Percentiles rank a stretch among this genome's conserved stretches.
Conservation (phyloP, 2,113 vertebrate species). For the Rallus limicola region DNA sequence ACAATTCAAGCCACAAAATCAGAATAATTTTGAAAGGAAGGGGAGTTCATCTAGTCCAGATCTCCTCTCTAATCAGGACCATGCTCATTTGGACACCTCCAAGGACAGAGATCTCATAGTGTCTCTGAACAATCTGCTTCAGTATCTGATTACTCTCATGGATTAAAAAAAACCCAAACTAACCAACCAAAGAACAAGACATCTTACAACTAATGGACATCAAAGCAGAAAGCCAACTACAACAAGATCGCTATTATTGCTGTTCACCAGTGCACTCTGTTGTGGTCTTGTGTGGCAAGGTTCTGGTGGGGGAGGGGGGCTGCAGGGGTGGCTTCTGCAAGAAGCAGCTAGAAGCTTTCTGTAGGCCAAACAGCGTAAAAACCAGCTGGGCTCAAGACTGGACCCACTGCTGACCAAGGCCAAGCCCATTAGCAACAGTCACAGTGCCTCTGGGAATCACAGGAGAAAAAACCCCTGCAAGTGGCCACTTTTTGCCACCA, state of each 20-base stretch:
- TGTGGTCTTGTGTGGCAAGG: too few species aligned
- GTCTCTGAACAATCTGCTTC: background rate
- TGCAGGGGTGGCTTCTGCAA: too few species aligned
- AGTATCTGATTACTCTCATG: background rate
- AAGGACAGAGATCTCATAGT: background rate
- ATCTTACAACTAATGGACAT: background rate
- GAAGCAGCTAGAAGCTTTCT: too few species aligned
- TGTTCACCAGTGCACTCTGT: background rate
- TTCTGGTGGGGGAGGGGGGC: too few species aligned
- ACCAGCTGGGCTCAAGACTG: too few species aligned
- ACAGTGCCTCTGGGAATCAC: too few species aligned
- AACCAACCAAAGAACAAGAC: background rate
- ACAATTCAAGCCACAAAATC: background rate
- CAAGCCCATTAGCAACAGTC: too few species aligned
- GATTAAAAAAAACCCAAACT: background rate
- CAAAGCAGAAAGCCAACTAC: background rate
- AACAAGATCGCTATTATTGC: background rate
- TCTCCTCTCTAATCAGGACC: background rate
- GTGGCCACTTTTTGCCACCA: too few species aligned
- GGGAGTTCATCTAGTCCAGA: background rate
- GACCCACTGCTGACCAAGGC: too few species aligned
- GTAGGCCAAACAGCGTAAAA: too few species aligned
- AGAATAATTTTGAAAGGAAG: background rate
- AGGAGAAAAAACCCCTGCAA: too few species aligned
- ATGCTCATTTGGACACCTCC: fast-evolving